Evolutionary conservation across 2,113 vertebrate species (phyloP).

Genomic region (Passer montanus): DNA sequence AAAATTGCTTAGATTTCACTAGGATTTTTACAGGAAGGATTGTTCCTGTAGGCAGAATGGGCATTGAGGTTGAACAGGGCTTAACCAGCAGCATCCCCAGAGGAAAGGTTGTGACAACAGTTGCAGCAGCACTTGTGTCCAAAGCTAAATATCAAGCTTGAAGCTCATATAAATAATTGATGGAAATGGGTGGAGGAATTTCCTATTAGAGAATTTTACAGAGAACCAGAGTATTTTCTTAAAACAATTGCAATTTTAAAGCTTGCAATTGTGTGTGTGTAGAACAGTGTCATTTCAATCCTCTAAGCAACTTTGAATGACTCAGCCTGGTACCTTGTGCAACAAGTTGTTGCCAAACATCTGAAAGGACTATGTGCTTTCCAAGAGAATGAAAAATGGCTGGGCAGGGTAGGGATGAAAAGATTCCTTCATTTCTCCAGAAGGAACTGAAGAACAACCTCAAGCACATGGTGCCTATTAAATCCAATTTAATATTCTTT

Average conservation of each 20-base stretch:
- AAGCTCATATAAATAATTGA: not conserved
- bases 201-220: not conserved
- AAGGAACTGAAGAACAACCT: not conserved
- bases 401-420: not conserved
- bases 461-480: not conserved
- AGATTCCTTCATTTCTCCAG: not conserved
- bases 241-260: constrained; percentile 6
- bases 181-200: not conserved
- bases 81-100: not conserved
- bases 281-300: not conserved
- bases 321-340: not conserved
- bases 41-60: not conserved
- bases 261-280: not conserved
- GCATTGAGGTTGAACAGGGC: not conserved
- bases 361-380: not conserved
- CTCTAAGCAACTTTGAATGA: not conserved
- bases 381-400: not conserved
- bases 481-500: not conserved
- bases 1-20: not conserved
- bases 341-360: not conserved
- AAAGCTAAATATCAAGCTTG: not conserved
- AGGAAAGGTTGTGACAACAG: not conserved
- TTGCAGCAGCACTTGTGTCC: not conserved
- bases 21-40: not conserved
- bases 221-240: not conserved